Base-by-base conservation (phyloP, 2,797 vertebrate species). In the Coracias cyanogaster region DNA sequence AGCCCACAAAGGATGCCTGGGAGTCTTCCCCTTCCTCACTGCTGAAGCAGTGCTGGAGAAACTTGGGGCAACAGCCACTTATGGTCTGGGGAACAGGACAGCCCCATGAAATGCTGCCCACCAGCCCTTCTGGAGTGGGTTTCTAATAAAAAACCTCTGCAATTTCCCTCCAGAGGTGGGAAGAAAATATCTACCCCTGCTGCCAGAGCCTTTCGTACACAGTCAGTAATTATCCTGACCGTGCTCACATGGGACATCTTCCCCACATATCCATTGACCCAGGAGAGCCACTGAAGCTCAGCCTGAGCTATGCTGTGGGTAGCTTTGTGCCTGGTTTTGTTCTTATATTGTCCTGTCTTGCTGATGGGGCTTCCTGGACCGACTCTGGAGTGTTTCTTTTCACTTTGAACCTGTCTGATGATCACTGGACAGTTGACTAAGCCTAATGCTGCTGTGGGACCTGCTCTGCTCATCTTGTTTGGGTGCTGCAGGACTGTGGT, bases 311-410 rank as follows among this genome's bases (percentile, higher is more conserved):
- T 37, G 49, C 35, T 54, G 45, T 18, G 17, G 16, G 19, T 20
- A 31, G 16, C 26, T 83, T 29, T 31, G 7, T 72, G 45, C 35
- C 46, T 74, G 28, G 8, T 64, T 26, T 41, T 29, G 4, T n/a
- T 78, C 28, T 74, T 33, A 20, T 16, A 6, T 19, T 16, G 13
- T 57, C 6, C 35, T 2, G 1, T 28, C 19, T 20, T 14, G 21
- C 22, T 70, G 25, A 12, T 15, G 43, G 31, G 25, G 15, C 37
- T 77, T 39, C 24, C 10, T 43, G 54, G n/a, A 24, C 35, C 22
- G 35, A 60, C 10, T 15, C 6, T 33, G 15, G 6, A 24, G 41
- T 0, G 0, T 12, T 31, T 55, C 18, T 49, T 48, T 13, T 39
- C 8, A 1, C 51, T 67, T 51, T 72, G 69, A 81, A 52, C 28